A percentile compares a stretch with the other conserved stretches of the same genome.
Evolutionary conservation across 2,113 vertebrate genomes (phyloP).

Genomic region (Bos taurus): ARS-UCD2.0 NC_037330.1:64441001-64441500

Average conservation of each 20-base stretch:
- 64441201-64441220: background rate
- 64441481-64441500: background rate
- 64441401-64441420: background rate
- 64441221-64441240: background rate
- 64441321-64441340: background rate
- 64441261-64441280: background rate
- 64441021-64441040: background rate
- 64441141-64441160: background rate
- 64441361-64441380: background rate
- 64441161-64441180: background rate
- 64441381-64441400: background rate
- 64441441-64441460: background rate
- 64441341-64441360: background rate
- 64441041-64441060: background rate
- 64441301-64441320: background rate
- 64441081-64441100: background rate
- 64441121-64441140: background rate
- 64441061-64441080: background rate
- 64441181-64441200: background rate
- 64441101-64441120: background rate
- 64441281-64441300: background rate
- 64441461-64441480: background rate
- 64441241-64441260: background rate
- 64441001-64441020: background rate
- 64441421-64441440: background rate